Conservation (phyloP, 2,113 vertebrate genomes). For the Anguilla japonica region DNA sequence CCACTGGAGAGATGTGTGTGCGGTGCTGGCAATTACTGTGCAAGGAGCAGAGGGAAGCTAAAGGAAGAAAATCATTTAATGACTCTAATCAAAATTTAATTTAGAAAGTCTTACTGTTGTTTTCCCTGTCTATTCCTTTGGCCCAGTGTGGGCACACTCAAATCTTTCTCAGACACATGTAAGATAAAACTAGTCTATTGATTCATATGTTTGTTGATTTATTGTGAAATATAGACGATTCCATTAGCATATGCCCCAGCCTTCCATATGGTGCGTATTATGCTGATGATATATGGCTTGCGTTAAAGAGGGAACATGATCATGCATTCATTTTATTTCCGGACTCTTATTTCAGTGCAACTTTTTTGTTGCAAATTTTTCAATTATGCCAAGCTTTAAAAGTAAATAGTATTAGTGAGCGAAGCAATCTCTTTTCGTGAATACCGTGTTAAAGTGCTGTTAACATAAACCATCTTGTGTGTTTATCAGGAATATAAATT, state of each 20-base stretch:
- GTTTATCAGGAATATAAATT: too few relatives aligned
- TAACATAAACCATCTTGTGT: too few relatives aligned
- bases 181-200: neutral
- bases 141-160: neutral
- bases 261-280: neutral
- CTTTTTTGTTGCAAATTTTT: neutral
- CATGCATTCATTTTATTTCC: neutral
- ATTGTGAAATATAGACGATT: constrained; percentile 14
- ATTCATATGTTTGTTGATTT: constrained; percentile 17
- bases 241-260: neutral
- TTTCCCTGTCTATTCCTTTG: neutral
- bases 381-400: neutral
- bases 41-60: constrained; percentile 1
- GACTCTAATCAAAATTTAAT: constrained; percentile 4
- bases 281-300: constrained; percentile 8
- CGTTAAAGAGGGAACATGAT: neutral
- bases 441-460: too few relatives aligned
- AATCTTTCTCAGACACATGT: neutral
- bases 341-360: neutral
- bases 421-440: too few relatives aligned
- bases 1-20: constrained; percentile 17
- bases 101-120: neutral
- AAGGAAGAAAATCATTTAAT: constrained; percentile 14
- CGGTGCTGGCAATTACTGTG: constrained; percentile 12
- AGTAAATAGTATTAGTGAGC: neutral